phyloP scores from a whole-genome alignment of 2,888 invertebrate species.

The Danaus chrysippus region DNA sequence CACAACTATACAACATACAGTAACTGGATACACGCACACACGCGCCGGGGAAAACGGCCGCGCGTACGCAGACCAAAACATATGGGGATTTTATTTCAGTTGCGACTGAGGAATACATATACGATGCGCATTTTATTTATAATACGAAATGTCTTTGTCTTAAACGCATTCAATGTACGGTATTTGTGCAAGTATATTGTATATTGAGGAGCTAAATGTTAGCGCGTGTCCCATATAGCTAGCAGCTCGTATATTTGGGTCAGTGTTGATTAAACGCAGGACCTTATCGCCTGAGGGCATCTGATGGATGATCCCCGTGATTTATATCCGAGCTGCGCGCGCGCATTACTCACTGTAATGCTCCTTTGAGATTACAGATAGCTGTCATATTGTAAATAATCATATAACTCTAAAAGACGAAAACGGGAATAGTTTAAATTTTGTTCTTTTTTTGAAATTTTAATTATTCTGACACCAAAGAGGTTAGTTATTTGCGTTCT shows the following conservation, averaged over 20 bases:
- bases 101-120: neutral
- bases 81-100: constrained; percentile 21
- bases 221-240: constrained; percentile 5
- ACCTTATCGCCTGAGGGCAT: constrained; percentile 20
- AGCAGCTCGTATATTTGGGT: constrained; percentile 31
- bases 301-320: constrained; percentile 25
- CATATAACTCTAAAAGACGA: too few species aligned
- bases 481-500: too few species aligned
- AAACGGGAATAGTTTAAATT: too few species aligned
- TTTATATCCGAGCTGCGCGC: constrained; percentile 17
- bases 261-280: constrained; percentile 28
- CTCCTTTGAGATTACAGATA: constrained; percentile 10
- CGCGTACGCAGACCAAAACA: constrained; percentile 33
- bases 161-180: neutral
- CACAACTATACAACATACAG: constrained; percentile 39
- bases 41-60: constrained; percentile 49
- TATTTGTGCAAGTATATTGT: too few species aligned
- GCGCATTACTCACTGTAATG: constrained; percentile 23
- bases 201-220: neutral
- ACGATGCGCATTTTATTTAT: neutral
- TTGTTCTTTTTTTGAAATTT: too few species aligned
- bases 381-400: constrained; percentile 3
- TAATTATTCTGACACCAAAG: too few species aligned
- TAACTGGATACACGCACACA: constrained; percentile 55
- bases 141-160: neutral